Percentiles rank a stretch among this genome's conserved stretches.
Conservation (phyloP, 2,888 invertebrate genomes). For the Parnassius apollo region DNA sequence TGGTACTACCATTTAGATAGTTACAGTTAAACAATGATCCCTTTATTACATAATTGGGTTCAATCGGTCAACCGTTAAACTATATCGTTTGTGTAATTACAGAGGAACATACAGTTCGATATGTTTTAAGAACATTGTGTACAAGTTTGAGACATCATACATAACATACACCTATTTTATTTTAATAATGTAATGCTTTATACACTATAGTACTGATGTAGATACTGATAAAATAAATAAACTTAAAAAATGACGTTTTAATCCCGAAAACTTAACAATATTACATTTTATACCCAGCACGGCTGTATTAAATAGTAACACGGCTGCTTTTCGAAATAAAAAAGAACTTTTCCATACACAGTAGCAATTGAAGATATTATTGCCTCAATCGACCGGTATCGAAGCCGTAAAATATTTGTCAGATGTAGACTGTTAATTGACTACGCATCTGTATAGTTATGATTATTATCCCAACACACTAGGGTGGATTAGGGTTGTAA, state of each 20-base stretch:
- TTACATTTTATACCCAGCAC: too few relatives aligned
- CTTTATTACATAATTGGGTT: slow-evolving; percentile 26
- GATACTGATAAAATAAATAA: too few relatives aligned
- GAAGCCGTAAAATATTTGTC: slow-evolving; percentile 17
- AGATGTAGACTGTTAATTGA: slow-evolving; percentile 27
- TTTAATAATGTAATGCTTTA: too few relatives aligned
- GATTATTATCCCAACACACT: slow-evolving; percentile 17
- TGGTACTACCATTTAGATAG: slow-evolving; percentile 32
- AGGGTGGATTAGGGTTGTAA: slow-evolving; percentile 6
- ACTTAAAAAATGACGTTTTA: too few relatives aligned
- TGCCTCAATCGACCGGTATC: slow-evolving; percentile 18
- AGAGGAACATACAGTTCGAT: too few relatives aligned
- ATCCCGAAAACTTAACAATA: too few relatives aligned
- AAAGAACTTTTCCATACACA: slow-evolving; percentile 5
- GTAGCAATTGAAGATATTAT: slow-evolving; percentile 24
- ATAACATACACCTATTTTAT: too few relatives aligned
- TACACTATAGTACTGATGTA: too few relatives aligned
- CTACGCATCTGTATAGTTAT: slow-evolving; percentile 32
- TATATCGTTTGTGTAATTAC: slow-evolving; percentile 5
- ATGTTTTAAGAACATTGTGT: too few relatives aligned
- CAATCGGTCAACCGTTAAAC: slow-evolving; percentile 26
- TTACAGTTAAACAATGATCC: slow-evolving; percentile 28
- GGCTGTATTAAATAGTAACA: too few relatives aligned
- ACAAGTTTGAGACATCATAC: too few relatives aligned
- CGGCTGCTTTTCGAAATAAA: background rate